These are phyloP conservation scores for Eretmocerus hayati DNA, from an alignment of 2,888 invertebrate species.

Conservation along the genomic window DNA sequence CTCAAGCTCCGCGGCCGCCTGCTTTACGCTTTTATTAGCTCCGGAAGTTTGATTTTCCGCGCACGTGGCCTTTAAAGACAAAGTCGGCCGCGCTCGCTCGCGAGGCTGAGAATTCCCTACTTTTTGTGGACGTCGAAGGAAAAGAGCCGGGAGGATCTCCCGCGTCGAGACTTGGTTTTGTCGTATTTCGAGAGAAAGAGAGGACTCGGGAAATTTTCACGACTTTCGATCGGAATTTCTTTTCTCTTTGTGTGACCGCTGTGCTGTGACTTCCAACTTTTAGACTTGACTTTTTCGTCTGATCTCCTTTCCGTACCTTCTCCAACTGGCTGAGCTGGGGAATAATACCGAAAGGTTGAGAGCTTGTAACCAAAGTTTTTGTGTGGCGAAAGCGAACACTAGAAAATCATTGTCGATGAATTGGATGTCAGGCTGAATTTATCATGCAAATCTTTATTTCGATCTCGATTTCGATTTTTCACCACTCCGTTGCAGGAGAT, in stretches of 20 bases:
- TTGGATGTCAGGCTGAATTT: too few species aligned
- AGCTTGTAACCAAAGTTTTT: slow-evolving; percentile 7
- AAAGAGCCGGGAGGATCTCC: slow-evolving; percentile 2
- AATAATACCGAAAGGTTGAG: background rate
- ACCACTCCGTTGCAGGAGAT: too few species aligned
- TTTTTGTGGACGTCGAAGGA: background rate
- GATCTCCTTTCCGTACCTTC: background rate
- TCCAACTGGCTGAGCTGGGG: background rate
- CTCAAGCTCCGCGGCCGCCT: background rate
- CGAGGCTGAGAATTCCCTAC: too few species aligned
- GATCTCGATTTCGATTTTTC: too few species aligned
- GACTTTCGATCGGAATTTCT: slow-evolving; percentile 23
- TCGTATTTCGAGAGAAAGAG: slow-evolving; percentile 2
- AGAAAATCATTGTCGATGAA: slow-evolving; percentile 14
- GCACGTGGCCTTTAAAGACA: slow-evolving; percentile 24
- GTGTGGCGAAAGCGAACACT: slow-evolving; percentile 6
- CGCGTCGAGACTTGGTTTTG: background rate
- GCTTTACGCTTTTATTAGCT: slow-evolving; percentile 18
- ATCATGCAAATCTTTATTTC: background rate
- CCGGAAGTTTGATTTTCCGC: slow-evolving; percentile 25
- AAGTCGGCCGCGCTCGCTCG: too few species aligned
- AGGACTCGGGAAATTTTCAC: slow-evolving; percentile 7
- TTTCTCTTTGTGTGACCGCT: slow-evolving; percentile 3
- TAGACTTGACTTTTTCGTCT: background rate
- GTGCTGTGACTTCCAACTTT: slow-evolving; percentile 2